A percentile compares a stretch with the other conserved stretches of the same genome.
phyloP scores from a whole-genome alignment of 1,140 invertebrate species.

The Tetragonula clypearis region DNA sequence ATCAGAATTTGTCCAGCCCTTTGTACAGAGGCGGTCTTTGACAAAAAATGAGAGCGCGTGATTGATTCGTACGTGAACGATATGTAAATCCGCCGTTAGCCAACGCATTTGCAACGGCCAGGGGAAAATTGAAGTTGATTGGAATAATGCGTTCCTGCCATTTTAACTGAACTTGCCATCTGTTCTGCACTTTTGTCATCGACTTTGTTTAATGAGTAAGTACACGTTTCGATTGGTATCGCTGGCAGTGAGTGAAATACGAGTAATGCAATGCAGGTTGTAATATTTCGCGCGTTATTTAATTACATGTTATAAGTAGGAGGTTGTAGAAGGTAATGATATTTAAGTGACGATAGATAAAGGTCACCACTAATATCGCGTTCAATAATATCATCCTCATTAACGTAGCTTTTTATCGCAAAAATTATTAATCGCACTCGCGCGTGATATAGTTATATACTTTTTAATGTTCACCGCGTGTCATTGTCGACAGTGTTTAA shows the following conservation, averaged over 20 bases:
- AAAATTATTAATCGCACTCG: constrained; percentile 6
- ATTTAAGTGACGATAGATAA: constrained; percentile 9
- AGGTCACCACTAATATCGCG: constrained; percentile 8
- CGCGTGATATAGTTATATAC: not conserved
- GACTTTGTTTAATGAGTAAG: no score
- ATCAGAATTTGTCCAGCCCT: constrained; percentile 7
- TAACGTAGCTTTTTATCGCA: constrained; percentile 5
- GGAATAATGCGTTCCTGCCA: not conserved
- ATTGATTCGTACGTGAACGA: not conserved
- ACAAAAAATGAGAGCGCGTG: not conserved
- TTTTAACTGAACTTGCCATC: not conserved
- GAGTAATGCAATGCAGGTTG: not conserved
- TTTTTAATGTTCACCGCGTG: not conserved
- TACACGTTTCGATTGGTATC: not conserved
- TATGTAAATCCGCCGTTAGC: not conserved
- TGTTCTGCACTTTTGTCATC: not conserved
- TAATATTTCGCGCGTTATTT: not conserved
- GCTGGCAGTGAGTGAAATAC: not conserved
- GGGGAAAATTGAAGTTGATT: not conserved
- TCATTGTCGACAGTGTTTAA: no score
- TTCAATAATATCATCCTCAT: not conserved
- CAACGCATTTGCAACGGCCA: no score
- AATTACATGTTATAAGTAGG: not conserved
- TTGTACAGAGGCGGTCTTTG: not conserved
- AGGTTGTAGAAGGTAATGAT: constrained; percentile 11